Percentiles rank a stretch among this genome's conserved stretches.
These are phyloP conservation scores for Drosophila yooni DNA, from an alignment of 2,888 invertebrate species.

Conservation along the genomic window DNA sequence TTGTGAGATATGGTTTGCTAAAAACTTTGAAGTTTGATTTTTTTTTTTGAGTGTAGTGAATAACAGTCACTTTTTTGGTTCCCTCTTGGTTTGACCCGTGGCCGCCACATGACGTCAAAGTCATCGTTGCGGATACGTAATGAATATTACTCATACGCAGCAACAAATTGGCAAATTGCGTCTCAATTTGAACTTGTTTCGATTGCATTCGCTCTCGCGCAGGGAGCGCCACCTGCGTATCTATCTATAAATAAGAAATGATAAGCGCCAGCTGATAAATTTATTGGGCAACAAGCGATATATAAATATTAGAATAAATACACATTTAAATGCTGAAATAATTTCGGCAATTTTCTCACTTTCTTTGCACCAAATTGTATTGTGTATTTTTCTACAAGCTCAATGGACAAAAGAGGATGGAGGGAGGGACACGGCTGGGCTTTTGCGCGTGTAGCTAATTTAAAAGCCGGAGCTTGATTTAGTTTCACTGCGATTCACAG, in stretches of 20 bases:
- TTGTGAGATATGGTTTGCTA: not conserved
- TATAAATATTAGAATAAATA: constrained; percentile 5
- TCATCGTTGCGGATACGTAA: constrained; percentile 61
- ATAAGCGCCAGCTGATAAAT: constrained; percentile 11
- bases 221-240: constrained; percentile 27
- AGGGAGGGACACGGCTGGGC: not conserved
- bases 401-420: not conserved
- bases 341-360: constrained; percentile 35
- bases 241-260: constrained; percentile 12
- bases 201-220: constrained; percentile 30
- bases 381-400: constrained; percentile 7
- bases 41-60: not conserved
- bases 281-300: constrained; percentile 4
- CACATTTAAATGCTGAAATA: constrained; percentile 4
- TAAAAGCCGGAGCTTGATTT: constrained; percentile 29
- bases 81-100: constrained; percentile 20
- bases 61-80: not conserved
- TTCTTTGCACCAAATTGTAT: constrained; percentile 31
- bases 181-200: constrained; percentile 37
- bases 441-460: constrained; percentile 69
- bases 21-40: not conserved
- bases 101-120: constrained; percentile 23
- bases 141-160: constrained; percentile 61
- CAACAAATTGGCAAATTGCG: constrained; percentile 50
- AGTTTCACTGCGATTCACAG: constrained; percentile 16